These are phyloP conservation scores for Melieria crassipennis DNA, from an alignment of 2,888 invertebrate genomes.

Conservation along the genomic window DNA sequence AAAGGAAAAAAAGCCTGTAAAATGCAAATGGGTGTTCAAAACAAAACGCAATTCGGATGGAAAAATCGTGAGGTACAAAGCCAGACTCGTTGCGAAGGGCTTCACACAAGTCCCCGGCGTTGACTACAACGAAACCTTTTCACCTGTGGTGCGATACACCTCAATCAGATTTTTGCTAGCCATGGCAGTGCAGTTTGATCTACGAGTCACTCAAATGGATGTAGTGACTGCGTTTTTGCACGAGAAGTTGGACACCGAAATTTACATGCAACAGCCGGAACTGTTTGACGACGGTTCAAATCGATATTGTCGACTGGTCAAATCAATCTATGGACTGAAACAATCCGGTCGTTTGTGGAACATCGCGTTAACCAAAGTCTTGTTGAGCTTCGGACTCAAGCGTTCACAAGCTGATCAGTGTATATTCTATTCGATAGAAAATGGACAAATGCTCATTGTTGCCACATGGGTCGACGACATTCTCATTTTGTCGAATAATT, in stretches of 20 bases:
- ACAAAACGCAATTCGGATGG: constrained; percentile 13
- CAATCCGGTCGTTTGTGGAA: constrained; percentile 38
- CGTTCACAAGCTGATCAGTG: constrained; percentile 25
- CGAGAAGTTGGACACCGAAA: constrained; percentile 27
- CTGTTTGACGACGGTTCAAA: constrained; percentile 34
- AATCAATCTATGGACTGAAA: constrained; percentile 40
- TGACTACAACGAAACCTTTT: constrained; percentile 25
- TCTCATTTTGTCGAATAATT: constrained; percentile 25
- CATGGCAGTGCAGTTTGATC: constrained; percentile 28
- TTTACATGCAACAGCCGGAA: constrained; percentile 36
- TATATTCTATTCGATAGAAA: constrained; percentile 24
- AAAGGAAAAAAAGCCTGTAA: constrained; percentile 13
- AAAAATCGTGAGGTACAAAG: constrained; percentile 10
- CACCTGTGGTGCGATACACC: constrained; percentile 18
- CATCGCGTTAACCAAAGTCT: constrained; percentile 10
- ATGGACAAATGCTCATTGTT: constrained; percentile 20
- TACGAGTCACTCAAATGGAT: constrained; percentile 40
- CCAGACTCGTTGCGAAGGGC: constrained; percentile 21
- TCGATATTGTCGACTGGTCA: constrained; percentile 33
- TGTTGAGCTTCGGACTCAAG: constrained; percentile 18
- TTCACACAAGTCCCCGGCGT: constrained; percentile 19
- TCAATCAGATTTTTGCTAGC: constrained; percentile 27
- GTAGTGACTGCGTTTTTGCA: constrained; percentile 34
- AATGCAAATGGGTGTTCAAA: constrained; percentile 22
- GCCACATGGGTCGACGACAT: constrained; percentile 21